These are phyloP conservation scores for Atractosteus spatula DNA, from an alignment of 2,113 vertebrate species.

Conservation along the genomic window DNA sequence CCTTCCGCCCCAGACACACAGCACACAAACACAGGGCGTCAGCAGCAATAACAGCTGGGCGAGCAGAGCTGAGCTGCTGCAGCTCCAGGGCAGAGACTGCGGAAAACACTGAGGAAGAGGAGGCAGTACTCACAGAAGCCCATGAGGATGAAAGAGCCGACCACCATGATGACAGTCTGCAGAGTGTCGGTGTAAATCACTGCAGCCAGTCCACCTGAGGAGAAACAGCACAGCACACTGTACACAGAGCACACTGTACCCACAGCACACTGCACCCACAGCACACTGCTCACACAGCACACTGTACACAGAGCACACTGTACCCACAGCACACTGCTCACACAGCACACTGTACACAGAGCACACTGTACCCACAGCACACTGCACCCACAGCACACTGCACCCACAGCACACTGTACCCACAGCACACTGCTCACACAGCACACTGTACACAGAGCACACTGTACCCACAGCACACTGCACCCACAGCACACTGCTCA, in stretches of 20 bases:
- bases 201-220: slow-evolving; percentile 85
- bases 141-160: slow-evolving; percentile 87
- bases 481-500: no score
- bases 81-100: background rate
- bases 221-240: slow-evolving; percentile 7
- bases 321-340: no score
- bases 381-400: no score
- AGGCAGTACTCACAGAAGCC: slow-evolving; percentile 78
- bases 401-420: no score
- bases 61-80: background rate
- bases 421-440: no score
- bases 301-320: no score
- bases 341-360: no score
- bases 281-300: background rate
- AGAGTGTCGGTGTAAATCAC: slow-evolving; percentile 97
- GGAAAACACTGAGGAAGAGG: background rate
- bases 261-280: background rate
- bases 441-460: no score
- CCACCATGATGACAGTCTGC: slow-evolving; percentile 88
- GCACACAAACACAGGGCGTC: background rate
- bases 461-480: no score
- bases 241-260: no score
- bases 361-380: no score
- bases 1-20: slow-evolving; percentile 54
- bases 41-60: background rate